These are phyloP conservation scores for Melanotaenia maccullochi DNA, from an alignment of 2,797 vertebrate genomes.

Conservation along the genomic window DNA sequence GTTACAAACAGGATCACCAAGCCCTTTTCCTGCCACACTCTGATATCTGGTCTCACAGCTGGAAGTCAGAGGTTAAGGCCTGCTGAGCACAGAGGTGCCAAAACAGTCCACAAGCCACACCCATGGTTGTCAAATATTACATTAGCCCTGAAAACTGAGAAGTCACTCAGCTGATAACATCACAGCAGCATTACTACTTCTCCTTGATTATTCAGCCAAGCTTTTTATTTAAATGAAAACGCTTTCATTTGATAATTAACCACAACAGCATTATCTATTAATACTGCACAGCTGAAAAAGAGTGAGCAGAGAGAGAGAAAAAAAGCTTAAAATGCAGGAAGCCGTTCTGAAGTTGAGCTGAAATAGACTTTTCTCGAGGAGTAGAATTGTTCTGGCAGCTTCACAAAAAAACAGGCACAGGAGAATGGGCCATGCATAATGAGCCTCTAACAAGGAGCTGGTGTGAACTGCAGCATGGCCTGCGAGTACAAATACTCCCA, in stretches of 20 bases:
- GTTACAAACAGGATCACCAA: conserved; percentile 57
- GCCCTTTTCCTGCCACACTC: conserved; percentile 64
- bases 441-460: conserved; percentile 63
- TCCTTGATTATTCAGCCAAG: not conserved
- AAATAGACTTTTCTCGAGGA: conserved; percentile 41
- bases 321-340: conserved; percentile 26
- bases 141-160: conserved; percentile 31
- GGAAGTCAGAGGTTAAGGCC: conserved; percentile 78
- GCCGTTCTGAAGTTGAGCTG: conserved; percentile 29
- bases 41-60: conserved; percentile 71
- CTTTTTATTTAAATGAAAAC: conserved; percentile 3
- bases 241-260: conserved; percentile 10
- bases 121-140: conserved; percentile 51
- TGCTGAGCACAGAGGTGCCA: conserved; percentile 65
- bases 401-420: conserved; percentile 42
- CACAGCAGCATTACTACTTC: not conserved
- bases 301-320: not conserved
- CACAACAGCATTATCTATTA: not conserved
- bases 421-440: conserved; percentile 56
- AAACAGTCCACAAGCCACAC: conserved; percentile 53
- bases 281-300: conserved; percentile 2
- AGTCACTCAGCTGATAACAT: conserved; percentile 10
- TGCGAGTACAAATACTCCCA: conserved; percentile 50
- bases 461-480: conserved; percentile 65
- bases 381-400: conserved; percentile 56